Percentiles rank a stretch among this genome's conserved stretches.
These are phyloP conservation scores for Lissonota sp. DNA, from an alignment of 2,888 invertebrate species.

Conservation along the genomic window DNA sequence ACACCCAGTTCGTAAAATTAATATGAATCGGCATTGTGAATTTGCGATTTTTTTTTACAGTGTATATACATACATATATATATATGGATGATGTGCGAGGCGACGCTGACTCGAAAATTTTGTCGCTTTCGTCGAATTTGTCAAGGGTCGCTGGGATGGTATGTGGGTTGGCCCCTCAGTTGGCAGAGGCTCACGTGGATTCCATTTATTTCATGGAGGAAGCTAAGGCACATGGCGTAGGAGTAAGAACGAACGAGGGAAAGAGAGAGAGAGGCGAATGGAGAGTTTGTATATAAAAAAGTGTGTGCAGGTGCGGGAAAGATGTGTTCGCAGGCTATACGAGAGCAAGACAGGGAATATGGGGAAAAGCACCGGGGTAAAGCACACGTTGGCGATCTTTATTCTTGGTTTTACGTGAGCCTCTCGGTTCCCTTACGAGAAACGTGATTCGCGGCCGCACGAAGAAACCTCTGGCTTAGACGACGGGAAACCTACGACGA, in stretches of 20 bases:
- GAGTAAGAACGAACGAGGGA: conserved; percentile 6
- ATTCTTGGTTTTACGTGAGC: conserved; percentile 65
- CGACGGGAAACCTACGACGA: conserved; percentile 50
- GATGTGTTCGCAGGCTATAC: conserved; percentile 58
- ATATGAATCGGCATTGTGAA: too few relatives aligned
- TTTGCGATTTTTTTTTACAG: too few relatives aligned
- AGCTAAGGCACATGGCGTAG: conserved; percentile 8
- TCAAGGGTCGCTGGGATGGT: conserved; percentile 26
- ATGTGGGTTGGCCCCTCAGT: conserved; percentile 9
- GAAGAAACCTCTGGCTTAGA: conserved; percentile 25
- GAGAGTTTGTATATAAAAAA: conserved; percentile 24
- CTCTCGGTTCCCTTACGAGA: conserved; percentile 57
- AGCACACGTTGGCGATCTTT: conserved; percentile 64
- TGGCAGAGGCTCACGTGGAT: conserved; percentile 63
- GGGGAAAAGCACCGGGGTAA: too few relatives aligned
- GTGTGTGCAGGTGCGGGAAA: conserved; percentile 59
- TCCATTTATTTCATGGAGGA: conserved; percentile 61
- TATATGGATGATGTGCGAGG: not conserved
- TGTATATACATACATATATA: not conserved
- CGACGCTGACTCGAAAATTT: conserved; percentile 54
- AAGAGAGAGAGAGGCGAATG: conserved; percentile 3
- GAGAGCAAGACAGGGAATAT: conserved; percentile 35
- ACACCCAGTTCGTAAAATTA: too few relatives aligned
- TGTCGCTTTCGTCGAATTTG: conserved; percentile 59
- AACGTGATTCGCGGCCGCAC: conserved; percentile 64